phyloP scores from a whole-genome alignment of 53 echinoderm and acorn worm species.

The Arbacia lixula region DNA sequence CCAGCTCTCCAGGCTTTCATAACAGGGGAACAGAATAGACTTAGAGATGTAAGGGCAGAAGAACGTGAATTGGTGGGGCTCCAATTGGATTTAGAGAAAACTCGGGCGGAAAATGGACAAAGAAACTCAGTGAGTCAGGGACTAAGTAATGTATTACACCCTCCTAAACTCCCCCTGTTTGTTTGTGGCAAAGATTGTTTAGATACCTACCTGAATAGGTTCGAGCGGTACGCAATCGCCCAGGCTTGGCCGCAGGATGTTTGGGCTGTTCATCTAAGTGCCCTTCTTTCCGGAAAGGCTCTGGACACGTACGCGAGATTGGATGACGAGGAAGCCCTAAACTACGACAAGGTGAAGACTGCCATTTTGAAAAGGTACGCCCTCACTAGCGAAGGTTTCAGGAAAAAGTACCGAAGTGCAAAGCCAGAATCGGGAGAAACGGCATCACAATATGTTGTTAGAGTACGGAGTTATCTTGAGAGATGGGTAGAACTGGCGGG shows the following conservation, averaged over 20 bases:
- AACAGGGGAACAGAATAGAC: not conserved
- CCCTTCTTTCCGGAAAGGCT: constrained; percentile 52
- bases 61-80: constrained; percentile 31
- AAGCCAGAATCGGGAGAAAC: constrained; percentile 48
- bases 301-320: constrained; percentile 45
- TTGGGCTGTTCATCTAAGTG: constrained; percentile 48
- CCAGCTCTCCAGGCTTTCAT: constrained; percentile 11
- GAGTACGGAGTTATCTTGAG: constrained; percentile 35
- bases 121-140: no score
- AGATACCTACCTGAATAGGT: constrained; percentile 42
- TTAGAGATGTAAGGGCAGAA: constrained; percentile 4
- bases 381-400: constrained; percentile 48
- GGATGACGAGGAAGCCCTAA: not conserved
- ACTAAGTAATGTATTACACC: not conserved
- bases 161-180: constrained; percentile 50
- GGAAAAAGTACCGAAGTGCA: constrained; percentile 33
- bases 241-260: constrained; percentile 3
- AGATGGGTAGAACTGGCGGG: constrained; percentile 44
- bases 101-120: not conserved
- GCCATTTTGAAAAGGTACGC: constrained; percentile 41
- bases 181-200: constrained; percentile 33
- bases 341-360: constrained; percentile 39
- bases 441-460: constrained; percentile 7
- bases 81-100: constrained; percentile 10
- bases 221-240: constrained; percentile 54